Evolutionary conservation across 2,113 vertebrate species (phyloP).

Genomic region (Trinectes maculatus): DNA sequence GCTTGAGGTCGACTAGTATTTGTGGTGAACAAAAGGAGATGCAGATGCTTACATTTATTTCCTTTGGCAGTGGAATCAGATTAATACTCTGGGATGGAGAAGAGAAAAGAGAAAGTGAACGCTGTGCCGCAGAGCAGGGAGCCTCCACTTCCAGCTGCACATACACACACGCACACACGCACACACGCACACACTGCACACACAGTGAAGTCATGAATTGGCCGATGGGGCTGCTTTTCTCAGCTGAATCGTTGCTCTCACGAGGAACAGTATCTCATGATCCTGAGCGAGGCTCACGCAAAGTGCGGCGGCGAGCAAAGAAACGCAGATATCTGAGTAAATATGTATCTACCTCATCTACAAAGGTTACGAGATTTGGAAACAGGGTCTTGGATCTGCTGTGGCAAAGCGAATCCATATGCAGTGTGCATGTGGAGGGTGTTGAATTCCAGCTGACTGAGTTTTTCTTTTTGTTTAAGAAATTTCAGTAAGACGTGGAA

Average conservation of each 20-base stretch:
- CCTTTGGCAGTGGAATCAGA: slow-evolving; percentile 62
- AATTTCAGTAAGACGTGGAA: slow-evolving; percentile 53
- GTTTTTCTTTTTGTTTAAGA: slow-evolving; percentile 67
- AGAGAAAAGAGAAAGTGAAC: slow-evolving; percentile 59
- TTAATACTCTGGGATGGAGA: slow-evolving; percentile 69
- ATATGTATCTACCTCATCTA: slow-evolving; percentile 17
- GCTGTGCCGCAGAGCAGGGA: slow-evolving; percentile 47
- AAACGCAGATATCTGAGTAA: slow-evolving; percentile 40
- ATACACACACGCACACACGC: slow-evolving; percentile 39
- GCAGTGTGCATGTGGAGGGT: slow-evolving; percentile 7
- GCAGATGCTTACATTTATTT: slow-evolving; percentile 79
- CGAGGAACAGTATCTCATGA: slow-evolving; percentile 40
- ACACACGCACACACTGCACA: slow-evolving; percentile 51
- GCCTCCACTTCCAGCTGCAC: slow-evolving; percentile 64
- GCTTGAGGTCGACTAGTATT: slow-evolving; percentile 56
- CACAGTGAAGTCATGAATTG: slow-evolving; percentile 74
- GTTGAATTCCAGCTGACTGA: slow-evolving; percentile 63
- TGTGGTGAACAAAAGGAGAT: slow-evolving; percentile 68
- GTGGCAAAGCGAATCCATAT: slow-evolving; percentile 56
- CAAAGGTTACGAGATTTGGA: slow-evolving; percentile 29
- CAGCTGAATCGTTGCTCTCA: slow-evolving; percentile 52
- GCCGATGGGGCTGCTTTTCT: slow-evolving; percentile 64
- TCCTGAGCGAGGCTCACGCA: slow-evolving; percentile 44
- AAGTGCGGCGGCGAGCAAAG: slow-evolving; percentile 30
- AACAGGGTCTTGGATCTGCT: slow-evolving; percentile 11